Conservation (phyloP, 2,113 vertebrate species). For the Ictidomys tridecemlineatus region DNA sequence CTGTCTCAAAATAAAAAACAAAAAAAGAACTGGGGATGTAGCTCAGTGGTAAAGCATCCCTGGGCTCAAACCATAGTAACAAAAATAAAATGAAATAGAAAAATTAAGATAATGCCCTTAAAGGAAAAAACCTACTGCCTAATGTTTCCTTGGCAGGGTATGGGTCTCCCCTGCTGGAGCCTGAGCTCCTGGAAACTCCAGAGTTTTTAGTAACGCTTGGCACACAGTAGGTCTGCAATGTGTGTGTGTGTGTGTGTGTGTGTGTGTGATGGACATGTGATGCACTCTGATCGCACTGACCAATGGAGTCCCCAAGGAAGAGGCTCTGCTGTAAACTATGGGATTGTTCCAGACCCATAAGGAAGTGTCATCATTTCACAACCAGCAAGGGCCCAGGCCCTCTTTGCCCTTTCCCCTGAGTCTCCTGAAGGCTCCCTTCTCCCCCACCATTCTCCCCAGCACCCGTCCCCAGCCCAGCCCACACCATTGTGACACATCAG, state of each 20-base stretch:
- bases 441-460: background rate
- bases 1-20: too few relatives aligned
- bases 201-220: accelerated
- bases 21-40: too few relatives aligned
- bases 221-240: accelerated
- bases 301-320: background rate
- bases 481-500: background rate
- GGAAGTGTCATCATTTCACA: background rate
- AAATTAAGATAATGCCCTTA: background rate
- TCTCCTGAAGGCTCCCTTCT: background rate
- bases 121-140: background rate
- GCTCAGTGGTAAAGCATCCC: too few relatives aligned
- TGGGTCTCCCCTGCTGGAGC: background rate
- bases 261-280: accelerated
- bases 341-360: background rate
- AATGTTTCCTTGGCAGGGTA: accelerated
- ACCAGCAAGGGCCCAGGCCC: background rate
- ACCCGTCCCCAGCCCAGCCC: background rate
- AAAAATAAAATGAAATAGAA: too few relatives aligned
- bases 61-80: too few relatives aligned
- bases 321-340: background rate
- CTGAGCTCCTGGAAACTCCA: background rate
- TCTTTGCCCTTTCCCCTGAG: background rate
- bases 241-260: accelerated
- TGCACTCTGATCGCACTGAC: background rate